Evolutionary conservation across 2,113 vertebrate genomes (phyloP).

Genomic region (cat (Felis catus)): F.catus_Fca126_mat1.0 CM031412.1:176360001-176360500

Average conservation of each 20-base stretch:
- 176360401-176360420: neutral
- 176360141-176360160: neutral
- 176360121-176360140: neutral
- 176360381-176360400: neutral
- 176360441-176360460: neutral
- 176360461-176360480: neutral
- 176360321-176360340: neutral
- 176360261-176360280: neutral
- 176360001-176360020: neutral
- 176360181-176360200: neutral
- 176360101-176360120: neutral
- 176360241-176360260: neutral
- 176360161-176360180: neutral
- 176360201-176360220: neutral
- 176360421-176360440: neutral
- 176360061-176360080: neutral
- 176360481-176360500: neutral
- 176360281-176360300: neutral
- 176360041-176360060: neutral
- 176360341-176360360: neutral
- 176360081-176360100: neutral
- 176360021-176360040: neutral
- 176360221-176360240: rapidly evolving
- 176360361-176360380: neutral
- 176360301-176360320: neutral